Evolutionary conservation across 2,888 invertebrate genomes (phyloP), one percentile per base, ranked within the genome.

Genomic region (Eupithecia vulgata): DNA sequence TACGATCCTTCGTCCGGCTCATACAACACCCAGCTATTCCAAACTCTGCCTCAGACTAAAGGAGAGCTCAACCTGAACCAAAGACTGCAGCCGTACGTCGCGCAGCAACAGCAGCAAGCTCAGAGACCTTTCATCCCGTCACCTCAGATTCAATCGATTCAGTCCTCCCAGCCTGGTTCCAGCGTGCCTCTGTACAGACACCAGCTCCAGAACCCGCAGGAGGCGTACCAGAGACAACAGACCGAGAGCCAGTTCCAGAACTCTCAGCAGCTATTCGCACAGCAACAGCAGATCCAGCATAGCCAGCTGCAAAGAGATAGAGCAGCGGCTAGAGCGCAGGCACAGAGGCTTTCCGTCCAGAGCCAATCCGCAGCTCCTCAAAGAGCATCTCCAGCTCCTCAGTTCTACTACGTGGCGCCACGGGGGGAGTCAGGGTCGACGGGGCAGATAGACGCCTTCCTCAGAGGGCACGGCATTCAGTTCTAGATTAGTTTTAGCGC

Each of bases 371-470:
- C 88, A 78, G 82, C 82, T 35, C 90, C 85, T 57, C 87, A 86
- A 65, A 78, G 83, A 65, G 79, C 82, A 74, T 79, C 83, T 77
- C 79, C 86, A 73, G 78, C 86, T 37, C 87, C 93, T 57, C 95
- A 95, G 83, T 95, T 95, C 88, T 96, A 96, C 88, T 96, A 95
- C 87, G 93, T 95, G 45, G 95, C 95, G 45, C 95, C 95, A 0
- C 91, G 93, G 68, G 93, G 93, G 1, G 93, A 96, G 73, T 84
- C 87, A 0, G 83, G 85, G 45, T 95, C 96, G 62, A 94, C 95
- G 57, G 97, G 97, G 8, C 97, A 97, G 87, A 97, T 97, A 83
- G 97, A 97, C 87, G 96, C 97, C 72, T 97, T 97, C 92, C 95
- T 97, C 76, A 95, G 97, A 88, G 97, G 96, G 72, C 96, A 96